Evolutionary conservation across 2,888 invertebrate genomes (phyloP).

Genomic region (Meta bourneti): DNA sequence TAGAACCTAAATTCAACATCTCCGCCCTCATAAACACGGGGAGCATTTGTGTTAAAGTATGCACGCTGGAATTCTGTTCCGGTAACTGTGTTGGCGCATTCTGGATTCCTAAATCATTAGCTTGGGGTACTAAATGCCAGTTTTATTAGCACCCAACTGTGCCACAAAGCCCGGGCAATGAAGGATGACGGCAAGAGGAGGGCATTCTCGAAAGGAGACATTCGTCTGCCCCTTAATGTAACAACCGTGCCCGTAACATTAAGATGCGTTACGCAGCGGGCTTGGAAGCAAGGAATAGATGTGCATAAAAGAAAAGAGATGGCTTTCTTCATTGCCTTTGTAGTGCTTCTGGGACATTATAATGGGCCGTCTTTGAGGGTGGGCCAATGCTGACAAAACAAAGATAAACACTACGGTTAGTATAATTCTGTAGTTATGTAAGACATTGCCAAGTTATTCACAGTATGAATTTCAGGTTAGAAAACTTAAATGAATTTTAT

Average conservation of each 20-base stretch:
- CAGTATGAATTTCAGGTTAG: too few relatives aligned
- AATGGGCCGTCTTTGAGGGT: background rate
- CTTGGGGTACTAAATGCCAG: conserved; percentile 46
- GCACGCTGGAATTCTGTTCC: conserved; percentile 29
- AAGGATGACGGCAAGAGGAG: conserved; percentile 2
- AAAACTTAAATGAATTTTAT: too few relatives aligned
- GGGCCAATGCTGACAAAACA: background rate
- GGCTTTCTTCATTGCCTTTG: conserved; percentile 37
- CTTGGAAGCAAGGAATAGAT: background rate
- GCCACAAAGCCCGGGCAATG: conserved; percentile 19
- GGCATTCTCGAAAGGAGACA: conserved; percentile 7
- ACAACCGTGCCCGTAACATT: conserved; percentile 34
- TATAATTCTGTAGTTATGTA: too few relatives aligned
- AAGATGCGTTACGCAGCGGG: conserved; percentile 28
- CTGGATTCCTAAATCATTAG: conserved; percentile 60
- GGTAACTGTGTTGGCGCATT: conserved; percentile 8
- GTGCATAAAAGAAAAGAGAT: conserved; percentile 26
- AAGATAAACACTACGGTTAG: too few relatives aligned
- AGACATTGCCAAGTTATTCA: too few relatives aligned
- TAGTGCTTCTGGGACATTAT: conserved; percentile 14
- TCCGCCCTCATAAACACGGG: conserved; percentile 16
- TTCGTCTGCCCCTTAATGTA: conserved; percentile 47
- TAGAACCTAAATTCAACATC: background rate
- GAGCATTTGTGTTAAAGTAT: conserved; percentile 31
- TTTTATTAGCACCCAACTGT: conserved; percentile 51